These are phyloP conservation scores for Asobara japonica DNA, from an alignment of 1,140 invertebrate genomes.

Conservation along the genomic window DNA sequence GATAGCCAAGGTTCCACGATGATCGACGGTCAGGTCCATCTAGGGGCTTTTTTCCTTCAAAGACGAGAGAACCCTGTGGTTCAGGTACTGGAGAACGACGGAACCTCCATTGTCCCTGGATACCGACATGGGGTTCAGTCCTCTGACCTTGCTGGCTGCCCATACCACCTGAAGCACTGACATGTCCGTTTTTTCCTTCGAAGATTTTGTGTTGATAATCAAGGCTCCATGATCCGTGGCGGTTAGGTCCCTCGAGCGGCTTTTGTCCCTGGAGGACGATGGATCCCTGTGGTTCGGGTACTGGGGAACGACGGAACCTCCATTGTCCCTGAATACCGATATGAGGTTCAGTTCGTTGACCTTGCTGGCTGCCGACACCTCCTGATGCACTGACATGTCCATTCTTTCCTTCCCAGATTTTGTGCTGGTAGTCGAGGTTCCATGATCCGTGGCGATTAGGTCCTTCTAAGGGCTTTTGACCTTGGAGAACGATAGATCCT, in stretches of 20 bases:
- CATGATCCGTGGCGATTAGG: conserved; percentile 42
- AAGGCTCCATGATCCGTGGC: conserved; percentile 40
- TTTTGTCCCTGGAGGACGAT: neutral
- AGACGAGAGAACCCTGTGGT: conserved; percentile 30
- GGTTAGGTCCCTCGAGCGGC: conserved; percentile 37
- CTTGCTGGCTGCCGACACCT: conserved; percentile 23
- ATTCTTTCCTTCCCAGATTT: conserved; percentile 43
- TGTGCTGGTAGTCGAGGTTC: conserved; percentile 47
- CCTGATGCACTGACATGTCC: conserved; percentile 43
- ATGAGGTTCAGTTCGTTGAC: conserved; percentile 28
- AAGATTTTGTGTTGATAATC: conserved; percentile 47
- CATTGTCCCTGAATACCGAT: neutral
- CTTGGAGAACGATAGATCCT: conserved; percentile 34
- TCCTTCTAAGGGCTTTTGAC: conserved; percentile 39
- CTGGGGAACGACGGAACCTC: conserved; percentile 30
- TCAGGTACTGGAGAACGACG: conserved; percentile 30
- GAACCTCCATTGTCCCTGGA: conserved; percentile 38
- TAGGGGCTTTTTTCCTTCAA: conserved; percentile 38
- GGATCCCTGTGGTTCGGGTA: neutral
- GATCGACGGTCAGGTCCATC: conserved; percentile 44
- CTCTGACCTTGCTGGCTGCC: conserved; percentile 42
- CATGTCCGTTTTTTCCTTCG: conserved; percentile 42
- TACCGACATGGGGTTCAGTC: conserved; percentile 43
- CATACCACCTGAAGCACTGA: conserved; percentile 44
- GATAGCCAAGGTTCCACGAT: conserved; percentile 43